Conservation (phyloP, 2,888 invertebrate species). For the Agrochola litura region DNA sequence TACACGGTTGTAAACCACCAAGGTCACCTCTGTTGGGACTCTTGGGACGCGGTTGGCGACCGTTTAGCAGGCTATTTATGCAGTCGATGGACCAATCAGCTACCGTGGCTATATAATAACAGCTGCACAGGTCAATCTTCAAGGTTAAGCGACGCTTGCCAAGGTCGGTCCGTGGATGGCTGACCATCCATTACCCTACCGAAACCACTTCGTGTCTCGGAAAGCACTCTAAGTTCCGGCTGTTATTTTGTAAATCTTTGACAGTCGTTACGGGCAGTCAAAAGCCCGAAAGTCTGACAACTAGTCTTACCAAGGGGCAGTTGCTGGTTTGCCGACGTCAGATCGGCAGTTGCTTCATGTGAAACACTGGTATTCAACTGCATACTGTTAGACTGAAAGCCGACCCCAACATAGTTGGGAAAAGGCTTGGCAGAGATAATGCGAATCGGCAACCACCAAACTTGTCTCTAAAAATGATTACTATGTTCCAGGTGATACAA, state of each 20-base stretch:
- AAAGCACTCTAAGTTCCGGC: neutral
- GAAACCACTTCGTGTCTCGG: neutral
- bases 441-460: neutral
- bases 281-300: neutral
- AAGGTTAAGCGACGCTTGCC: neutral
- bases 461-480: neutral
- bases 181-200: neutral
- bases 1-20: no score
- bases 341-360: neutral
- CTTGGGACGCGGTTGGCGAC: no score
- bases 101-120: neutral
- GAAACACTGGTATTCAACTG: neutral
- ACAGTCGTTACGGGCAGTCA: neutral
- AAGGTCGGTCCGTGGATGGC: neutral
- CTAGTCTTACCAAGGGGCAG: neutral
- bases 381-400: neutral
- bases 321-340: neutral
- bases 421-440: neutral
- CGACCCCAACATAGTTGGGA: neutral
- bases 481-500: conserved; percentile 93
- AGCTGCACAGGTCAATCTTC: neutral
- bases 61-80: no score
- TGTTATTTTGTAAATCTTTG: neutral
- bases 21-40: no score
- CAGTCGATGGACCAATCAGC: neutral